Percentiles rank a stretch among this genome's conserved stretches.
Conservation (phyloP, 2,797 vertebrate genomes). For the Bradypodion ventrale region DNA sequence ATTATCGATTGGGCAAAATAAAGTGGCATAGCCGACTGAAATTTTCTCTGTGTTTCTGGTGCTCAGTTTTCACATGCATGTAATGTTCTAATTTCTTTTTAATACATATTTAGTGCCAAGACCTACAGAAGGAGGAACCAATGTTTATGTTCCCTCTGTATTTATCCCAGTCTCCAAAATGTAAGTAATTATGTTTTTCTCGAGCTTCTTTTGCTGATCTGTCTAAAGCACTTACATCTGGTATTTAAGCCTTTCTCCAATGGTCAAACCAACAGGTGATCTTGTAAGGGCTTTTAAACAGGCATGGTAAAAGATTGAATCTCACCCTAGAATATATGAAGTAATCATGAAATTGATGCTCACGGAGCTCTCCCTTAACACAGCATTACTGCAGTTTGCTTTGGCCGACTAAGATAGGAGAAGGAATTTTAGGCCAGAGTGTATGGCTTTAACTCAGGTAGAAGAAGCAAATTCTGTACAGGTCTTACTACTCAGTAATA, state of each 20-base stretch:
- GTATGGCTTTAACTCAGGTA: neutral
- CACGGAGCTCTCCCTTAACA: neutral
- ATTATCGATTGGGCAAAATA: neutral
- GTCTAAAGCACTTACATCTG: neutral
- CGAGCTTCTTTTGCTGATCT: neutral
- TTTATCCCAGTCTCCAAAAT: slow-evolving; percentile 92
- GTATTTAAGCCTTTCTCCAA: too few relatives aligned
- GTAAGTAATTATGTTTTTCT: slow-evolving; percentile 69
- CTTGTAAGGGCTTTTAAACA: neutral
- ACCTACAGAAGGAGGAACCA: slow-evolving; percentile 77
- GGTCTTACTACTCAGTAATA: too few relatives aligned
- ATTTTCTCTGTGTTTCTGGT: neutral
- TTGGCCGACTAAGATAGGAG: neutral
- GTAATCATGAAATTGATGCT: neutral
- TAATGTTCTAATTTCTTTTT: slow-evolving; percentile 29
- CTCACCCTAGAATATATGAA: neutral
- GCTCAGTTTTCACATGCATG: neutral
- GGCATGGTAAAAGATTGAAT: neutral
- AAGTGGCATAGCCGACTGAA: neutral
- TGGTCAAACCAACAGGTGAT: neutral
- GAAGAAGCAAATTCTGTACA: too few relatives aligned
- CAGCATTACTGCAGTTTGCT: too few relatives aligned
- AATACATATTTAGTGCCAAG: slow-evolving; percentile 73
- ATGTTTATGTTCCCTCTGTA: slow-evolving; percentile 87
- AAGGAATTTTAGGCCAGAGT: neutral